Evolutionary conservation across 2,113 vertebrate species (phyloP).

Genomic region (Corvus cornix): DNA sequence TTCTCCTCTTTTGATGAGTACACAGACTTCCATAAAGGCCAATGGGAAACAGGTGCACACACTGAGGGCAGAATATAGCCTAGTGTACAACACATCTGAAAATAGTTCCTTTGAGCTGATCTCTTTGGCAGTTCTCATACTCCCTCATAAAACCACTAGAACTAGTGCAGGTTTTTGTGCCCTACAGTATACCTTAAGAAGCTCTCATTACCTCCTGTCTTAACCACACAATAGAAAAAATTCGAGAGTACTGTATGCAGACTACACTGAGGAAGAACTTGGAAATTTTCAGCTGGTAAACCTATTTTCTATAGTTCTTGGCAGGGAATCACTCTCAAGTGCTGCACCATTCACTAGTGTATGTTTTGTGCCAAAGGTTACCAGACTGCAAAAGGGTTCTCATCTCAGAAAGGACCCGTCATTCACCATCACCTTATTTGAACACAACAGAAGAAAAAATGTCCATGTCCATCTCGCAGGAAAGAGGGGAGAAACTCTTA

Average conservation of each 20-base stretch:
- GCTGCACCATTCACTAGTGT: slow-evolving; percentile 63
- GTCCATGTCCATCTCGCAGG: slow-evolving; percentile 34
- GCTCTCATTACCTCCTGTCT: slow-evolving; percentile 60
- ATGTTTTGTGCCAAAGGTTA: slow-evolving; percentile 73
- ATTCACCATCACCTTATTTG: slow-evolving; percentile 69
- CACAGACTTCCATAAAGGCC: slow-evolving; percentile 26
- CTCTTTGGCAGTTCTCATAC: slow-evolving; percentile 51
- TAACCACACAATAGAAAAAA: slow-evolving; percentile 70
- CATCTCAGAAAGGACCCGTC: slow-evolving; percentile 54
- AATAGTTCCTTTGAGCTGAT: slow-evolving; percentile 60
- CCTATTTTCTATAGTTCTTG: slow-evolving; percentile 73
- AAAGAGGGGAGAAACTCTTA: neutral
- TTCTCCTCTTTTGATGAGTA: neutral
- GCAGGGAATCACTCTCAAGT: slow-evolving; percentile 67
- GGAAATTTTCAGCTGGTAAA: slow-evolving; percentile 65
- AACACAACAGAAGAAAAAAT: slow-evolving; percentile 49
- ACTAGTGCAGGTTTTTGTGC: slow-evolving; percentile 50
- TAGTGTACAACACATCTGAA: neutral
- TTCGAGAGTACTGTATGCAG: slow-evolving; percentile 23
- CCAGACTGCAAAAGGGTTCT: slow-evolving; percentile 65
- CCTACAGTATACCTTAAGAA: slow-evolving; percentile 58
- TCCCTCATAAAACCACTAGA: slow-evolving; percentile 60
- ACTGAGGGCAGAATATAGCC: neutral
- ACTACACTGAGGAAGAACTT: slow-evolving; percentile 43
- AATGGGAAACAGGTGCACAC: neutral